Evolutionary conservation across 2,888 invertebrate species (phyloP).

Genomic region (Onthophagus sagittarius): DNA sequence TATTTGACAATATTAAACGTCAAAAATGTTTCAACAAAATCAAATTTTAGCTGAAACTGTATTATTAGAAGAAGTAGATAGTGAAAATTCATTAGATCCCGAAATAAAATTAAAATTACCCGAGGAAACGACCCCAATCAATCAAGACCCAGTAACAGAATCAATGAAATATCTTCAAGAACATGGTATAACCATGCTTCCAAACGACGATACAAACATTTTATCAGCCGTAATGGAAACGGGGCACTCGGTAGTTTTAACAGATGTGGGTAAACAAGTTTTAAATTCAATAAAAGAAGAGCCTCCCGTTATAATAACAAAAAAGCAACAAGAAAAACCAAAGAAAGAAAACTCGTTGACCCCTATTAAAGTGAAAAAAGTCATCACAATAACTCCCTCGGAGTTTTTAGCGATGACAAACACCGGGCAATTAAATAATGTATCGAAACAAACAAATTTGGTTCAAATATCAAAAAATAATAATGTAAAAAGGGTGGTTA

Average conservation of each 20-base stretch:
- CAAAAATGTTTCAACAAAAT: not conserved
- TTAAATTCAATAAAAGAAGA: slow-evolving; percentile 55
- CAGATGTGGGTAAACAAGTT: slow-evolving; percentile 75
- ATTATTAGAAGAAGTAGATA: slow-evolving; percentile 29
- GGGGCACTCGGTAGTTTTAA: slow-evolving; percentile 81
- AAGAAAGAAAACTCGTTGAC: slow-evolving; percentile 38
- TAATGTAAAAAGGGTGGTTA: slow-evolving; percentile 40
- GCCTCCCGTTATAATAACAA: slow-evolving; percentile 38
- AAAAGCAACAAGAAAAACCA: slow-evolving; percentile 36
- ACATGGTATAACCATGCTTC: slow-evolving; percentile 84
- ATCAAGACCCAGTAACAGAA: slow-evolving; percentile 35
- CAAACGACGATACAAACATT: slow-evolving; percentile 69
- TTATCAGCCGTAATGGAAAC: slow-evolving; percentile 79
- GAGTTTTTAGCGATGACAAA: slow-evolving; percentile 49
- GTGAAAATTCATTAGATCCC: slow-evolving; percentile 28
- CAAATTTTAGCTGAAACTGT: slow-evolving; percentile 25
- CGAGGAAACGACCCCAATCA: not conserved
- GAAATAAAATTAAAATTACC: slow-evolving; percentile 8
- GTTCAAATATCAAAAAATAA: slow-evolving; percentile 27
- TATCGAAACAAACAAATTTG: slow-evolving; percentile 33
- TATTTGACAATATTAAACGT: not conserved
- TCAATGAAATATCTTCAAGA: slow-evolving; percentile 69
- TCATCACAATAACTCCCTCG: slow-evolving; percentile 54
- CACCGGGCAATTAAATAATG: slow-evolving; percentile 28
- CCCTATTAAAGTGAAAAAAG: slow-evolving; percentile 44